Percentiles rank a stretch among this genome's conserved stretches.
Evolutionary conservation across 2,888 invertebrate species (phyloP).

Genomic region (Iselma pallidipennis): DNA sequence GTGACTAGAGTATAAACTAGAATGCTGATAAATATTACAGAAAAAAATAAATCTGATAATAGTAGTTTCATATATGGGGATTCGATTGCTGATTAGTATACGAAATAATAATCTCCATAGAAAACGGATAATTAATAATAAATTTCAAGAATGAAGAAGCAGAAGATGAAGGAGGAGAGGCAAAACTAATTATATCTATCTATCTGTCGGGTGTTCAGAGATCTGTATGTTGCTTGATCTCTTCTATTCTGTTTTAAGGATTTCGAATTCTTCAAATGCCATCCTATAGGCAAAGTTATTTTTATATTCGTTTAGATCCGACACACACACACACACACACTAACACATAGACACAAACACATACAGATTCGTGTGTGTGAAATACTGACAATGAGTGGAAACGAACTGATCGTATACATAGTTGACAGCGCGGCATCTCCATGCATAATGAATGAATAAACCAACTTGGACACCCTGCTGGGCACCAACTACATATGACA

Average conservation of each 20-base stretch:
- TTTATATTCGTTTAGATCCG: constrained; percentile 1
- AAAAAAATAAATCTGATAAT: not conserved
- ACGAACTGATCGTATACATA: not conserved
- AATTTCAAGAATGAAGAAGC: not conserved
- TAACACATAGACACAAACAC: too few species aligned
- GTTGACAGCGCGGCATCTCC: constrained; percentile 36
- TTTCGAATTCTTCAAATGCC: not conserved
- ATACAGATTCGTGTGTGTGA: too few species aligned
- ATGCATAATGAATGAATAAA: constrained; percentile 40
- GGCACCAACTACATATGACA: constrained; percentile 46
- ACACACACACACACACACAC: not conserved
- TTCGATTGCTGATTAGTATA: too few species aligned
- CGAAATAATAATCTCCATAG: not conserved
- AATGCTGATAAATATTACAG: too few species aligned
- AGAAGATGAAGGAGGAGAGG: not conserved
- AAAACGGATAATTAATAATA: not conserved
- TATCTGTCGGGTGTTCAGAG: not conserved
- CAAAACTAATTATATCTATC: not conserved
- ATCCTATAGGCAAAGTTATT: not conserved
- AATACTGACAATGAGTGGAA: not conserved
- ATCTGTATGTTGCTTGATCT: not conserved
- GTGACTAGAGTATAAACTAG: too few species aligned
- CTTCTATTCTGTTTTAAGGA: not conserved
- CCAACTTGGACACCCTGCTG: constrained; percentile 36
- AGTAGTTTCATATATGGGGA: not conserved